Evolutionary conservation across 2,113 vertebrate genomes (phyloP), one percentile per base, ranked within the genome.

Genomic region (Pygoscelis antarcticus): DNA sequence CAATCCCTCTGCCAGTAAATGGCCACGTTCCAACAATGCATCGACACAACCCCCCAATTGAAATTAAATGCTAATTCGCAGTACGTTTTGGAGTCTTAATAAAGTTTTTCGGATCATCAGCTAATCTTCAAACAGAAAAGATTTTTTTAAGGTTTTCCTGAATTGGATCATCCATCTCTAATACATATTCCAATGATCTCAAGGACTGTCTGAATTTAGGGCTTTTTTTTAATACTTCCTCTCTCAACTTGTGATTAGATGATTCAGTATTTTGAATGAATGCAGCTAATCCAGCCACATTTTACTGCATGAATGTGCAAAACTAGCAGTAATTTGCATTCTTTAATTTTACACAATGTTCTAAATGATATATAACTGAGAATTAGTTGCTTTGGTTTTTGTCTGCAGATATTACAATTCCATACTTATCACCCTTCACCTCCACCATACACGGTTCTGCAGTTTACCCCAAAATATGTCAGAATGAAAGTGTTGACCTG

Each of bases 201-300:
- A 82, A 97, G 44, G 10, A 26, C 65, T 52, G 19, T 29, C 86
- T 84, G 71, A 95, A 93, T 96, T 94, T 90, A 74, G 58, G n/a
- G 8, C 23, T 42, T 64, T 54, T 88, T 88, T 82, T 60, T 7
- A 90, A 76, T 49, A 58, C 69, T 95, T 96, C 81, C 81, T 76
- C 80, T 87, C 65, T 84, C 81, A 87, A 30, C 23, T 83, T 85
- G 29, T 68, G 80, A 96, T 93, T 87, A 94, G 77, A 93, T 94
- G 87, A 96, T 89, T 96, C 89, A 94, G n/a, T 95, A 47, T 75
- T 89, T 84, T 5, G 4, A 91, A 84, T 78, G 42, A 93, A 84
- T 76, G 52, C 52, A 79, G 61, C 77, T 94, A 90, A 96, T 79
- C 26, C 69, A 87, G 34, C 9, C 47, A 94, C 10, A 47, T 44